Base-by-base conservation (phyloP, 2,888 invertebrate genomes). In the Himalopsyche anomala region DNA sequence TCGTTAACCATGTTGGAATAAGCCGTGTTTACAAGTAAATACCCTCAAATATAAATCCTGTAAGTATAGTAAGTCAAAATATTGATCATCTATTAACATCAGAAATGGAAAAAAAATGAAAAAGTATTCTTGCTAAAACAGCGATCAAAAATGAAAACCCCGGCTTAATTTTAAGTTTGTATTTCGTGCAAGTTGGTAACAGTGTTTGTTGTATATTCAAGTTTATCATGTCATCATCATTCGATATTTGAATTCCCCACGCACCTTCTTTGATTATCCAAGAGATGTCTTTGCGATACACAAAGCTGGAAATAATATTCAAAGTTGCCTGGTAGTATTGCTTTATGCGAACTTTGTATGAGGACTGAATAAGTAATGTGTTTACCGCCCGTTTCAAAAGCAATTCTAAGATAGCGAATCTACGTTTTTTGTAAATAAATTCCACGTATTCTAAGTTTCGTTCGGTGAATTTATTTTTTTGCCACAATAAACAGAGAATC, bases 161-260 rank as follows among this genome's bases (percentile, higher is more conserved):
- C 0, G 62, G 2, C 19, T 19, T 6, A 62, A 19, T 62, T 19
- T 62, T 19, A 19, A 62, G n/a, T 28, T 62, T 28, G 62, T 19
- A 19, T 9, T 62, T 62, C 28, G 19, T 62, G 28, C 28, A 62
- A 62, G 62, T 62, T 62, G 62, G 62, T 28, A 62, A 28, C 62
- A 19, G 62, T 62, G 62, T 19, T 28, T 62, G 62, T 62, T 28
- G 62, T 62, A 62, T 62, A 62, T 62, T 62, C 62, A 62, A 62
- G 19, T 62, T 62, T 62, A 62, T 62, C 62, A 62, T 62, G 62
- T 62, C 62, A 62, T 62, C 62, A 62, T 62, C 62, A 62, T 62
- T 62, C 62, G 62, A 62, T 62, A 62, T 62, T 62, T 62, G 62
- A 62, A 62, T 62, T 62, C 62, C 62, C 62, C 62, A 62, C 62